Base-by-base conservation (phyloP, 92 coral and sea anemone genomes). In the Epizoanthus stellaris region DNA sequence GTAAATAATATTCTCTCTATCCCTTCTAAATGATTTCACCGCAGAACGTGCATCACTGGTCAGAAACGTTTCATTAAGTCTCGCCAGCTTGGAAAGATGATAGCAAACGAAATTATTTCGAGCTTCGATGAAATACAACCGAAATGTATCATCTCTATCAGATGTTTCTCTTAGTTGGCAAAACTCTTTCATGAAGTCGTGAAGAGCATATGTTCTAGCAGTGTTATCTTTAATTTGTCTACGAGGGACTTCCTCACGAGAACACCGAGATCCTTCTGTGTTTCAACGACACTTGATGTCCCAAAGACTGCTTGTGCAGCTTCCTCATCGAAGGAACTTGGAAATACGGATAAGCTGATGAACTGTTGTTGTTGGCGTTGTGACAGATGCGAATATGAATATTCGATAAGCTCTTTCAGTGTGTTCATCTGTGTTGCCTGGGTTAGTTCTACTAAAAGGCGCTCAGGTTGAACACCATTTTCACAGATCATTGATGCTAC, bases 251-350 rank as follows among this genome's bases (percentile, higher is more conserved):
- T 81, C 59, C 75, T 47, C 3, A 47, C 64, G 49, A 81, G 85
- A 7, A 72, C 71, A 34, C 38, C 14, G 19, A 81, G 76, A 58
- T 45, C 19, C 23, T 6, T 13, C 9, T 68, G 8, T 19, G 75
- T 47, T 14, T 80, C 45, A 16, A 45, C 19, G 4, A 61, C 67
- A 34, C 4, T 34, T 49, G 19, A 0, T 13, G 36, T 67, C 13
- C 21, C 85, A 43, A 66, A 47, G 38, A 88, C 84, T n/a, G 81
- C 64, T 15, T 40, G 66, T 6, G 91, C 91, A 74, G 59, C 87
- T 11, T 75, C 65, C 8, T 42, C 58, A 38, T 67, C 75, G 23
- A 87, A 81, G 7, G 47, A 8, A 19, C 70, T 62, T 39, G 77
- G 75, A 74, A 88, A 65, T 16, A 75, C 84, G 2, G 90, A 70